A percentile compares a stretch with the other conserved stretches of the same genome.
These are phyloP conservation scores for Hydrolagus affinis DNA, from an alignment of 2,113 vertebrate species.

Conservation along the genomic window DNA sequence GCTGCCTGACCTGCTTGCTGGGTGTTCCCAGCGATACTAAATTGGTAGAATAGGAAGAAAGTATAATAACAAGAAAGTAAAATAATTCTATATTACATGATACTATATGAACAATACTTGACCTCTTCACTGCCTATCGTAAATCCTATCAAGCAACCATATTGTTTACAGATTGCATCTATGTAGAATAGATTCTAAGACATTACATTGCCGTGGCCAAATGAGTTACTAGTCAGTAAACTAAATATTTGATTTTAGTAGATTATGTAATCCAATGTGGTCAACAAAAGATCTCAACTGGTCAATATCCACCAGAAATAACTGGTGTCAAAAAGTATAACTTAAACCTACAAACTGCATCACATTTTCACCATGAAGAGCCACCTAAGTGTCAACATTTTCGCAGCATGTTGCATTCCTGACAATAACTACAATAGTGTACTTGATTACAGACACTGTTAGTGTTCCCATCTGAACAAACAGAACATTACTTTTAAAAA, in stretches of 20 bases:
- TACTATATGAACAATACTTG: too few species aligned
- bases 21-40: too few species aligned
- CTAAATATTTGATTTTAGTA: too few species aligned
- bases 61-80: too few species aligned
- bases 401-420: neutral
- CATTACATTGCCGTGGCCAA: neutral
- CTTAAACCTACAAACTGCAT: neutral
- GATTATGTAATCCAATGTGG: neutral
- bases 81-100: too few species aligned
- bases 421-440: neutral
- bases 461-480: neutral
- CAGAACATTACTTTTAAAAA: neutral
- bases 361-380: neutral
- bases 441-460: neutral
- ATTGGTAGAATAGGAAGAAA: too few species aligned
- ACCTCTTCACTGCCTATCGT: neutral
- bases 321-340: neutral
- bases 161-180: neutral
- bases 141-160: neutral
- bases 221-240: neutral
- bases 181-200: neutral
- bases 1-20: too few species aligned
- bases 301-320: neutral
- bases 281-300: neutral
- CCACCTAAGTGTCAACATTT: neutral